Percentiles rank a stretch among this genome's conserved stretches.
These are phyloP conservation scores for Thaumatotibia leucotreta DNA, from an alignment of 1,140 invertebrate genomes.

Conservation along the genomic window DNA sequence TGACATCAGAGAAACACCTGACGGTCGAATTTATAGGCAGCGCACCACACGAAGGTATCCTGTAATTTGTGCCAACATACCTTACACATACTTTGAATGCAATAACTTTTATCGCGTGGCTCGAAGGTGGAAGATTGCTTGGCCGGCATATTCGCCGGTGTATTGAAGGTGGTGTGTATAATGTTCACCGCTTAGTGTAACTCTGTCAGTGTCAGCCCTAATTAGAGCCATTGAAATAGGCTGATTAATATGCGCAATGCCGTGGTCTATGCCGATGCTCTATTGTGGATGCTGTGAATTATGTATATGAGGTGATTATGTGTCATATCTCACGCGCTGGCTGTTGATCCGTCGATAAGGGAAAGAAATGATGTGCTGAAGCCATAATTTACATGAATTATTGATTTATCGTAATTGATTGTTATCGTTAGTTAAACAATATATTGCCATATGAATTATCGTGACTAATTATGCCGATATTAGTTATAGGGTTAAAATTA, in stretches of 20 bases:
- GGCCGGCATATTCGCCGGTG: neutral
- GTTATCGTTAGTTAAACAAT: too few species aligned
- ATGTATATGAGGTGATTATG: conserved; percentile 12
- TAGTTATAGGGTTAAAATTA: too few species aligned
- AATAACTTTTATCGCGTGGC: neutral
- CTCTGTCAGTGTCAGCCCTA: conserved; percentile 63
- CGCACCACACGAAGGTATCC: neutral
- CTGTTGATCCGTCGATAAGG: conserved; percentile 7
- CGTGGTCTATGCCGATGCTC: conserved; percentile 36
- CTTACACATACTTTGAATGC: neutral
- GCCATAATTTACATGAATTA: neutral
- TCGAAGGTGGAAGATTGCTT: neutral
- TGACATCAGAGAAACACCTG: conserved; percentile 8
- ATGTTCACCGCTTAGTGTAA: conserved; percentile 54
- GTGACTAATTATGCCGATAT: too few species aligned
- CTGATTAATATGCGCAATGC: conserved; percentile 66
- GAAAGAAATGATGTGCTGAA: conserved; percentile 6
- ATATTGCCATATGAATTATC: too few species aligned
- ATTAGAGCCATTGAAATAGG: conserved; percentile 67
- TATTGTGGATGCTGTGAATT: conserved; percentile 14
- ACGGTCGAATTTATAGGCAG: conserved; percentile 10
- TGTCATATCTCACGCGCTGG: conserved; percentile 4
- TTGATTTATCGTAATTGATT: neutral
- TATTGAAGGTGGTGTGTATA: conserved; percentile 24
- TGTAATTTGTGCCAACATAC: neutral